Evolutionary conservation across 2,797 vertebrate species (phyloP), one percentile per base, ranked within the genome.

Genomic region (Calcarius lapponicus): DNA sequence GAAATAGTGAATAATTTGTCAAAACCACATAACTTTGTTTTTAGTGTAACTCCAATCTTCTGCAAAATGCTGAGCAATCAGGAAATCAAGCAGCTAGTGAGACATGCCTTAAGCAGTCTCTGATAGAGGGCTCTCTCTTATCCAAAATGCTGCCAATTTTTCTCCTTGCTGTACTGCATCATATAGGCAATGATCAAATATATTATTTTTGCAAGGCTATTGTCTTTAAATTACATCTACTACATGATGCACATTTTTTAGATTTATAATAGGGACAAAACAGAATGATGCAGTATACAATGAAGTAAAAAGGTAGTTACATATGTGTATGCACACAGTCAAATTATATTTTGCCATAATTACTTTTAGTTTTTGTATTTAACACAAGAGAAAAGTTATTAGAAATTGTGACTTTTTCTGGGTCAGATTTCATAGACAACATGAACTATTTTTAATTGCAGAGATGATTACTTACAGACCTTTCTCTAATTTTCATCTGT

Each of bases 1-100:
- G n/a, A 75, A 91, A 74, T 42, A 81, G 81, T 86, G 56, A 94
- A 69, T 72, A 88, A 66, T 86, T 92, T 91, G 75, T 79, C 79
- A 56, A 88, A 80, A 96, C 53, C 61, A 88, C 0, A 0, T 53
- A 94, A 85, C 42, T 87, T 95, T 91, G 73, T 81, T 96, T 96
- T 91, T 91, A 89, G 69, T 61, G 60, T 78, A 91, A 94, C 79
- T 91, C 51, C 40, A 74, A 38, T 70, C 76, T 93, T 88, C 85
- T 81, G 61, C 85, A 94, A 93, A 96, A 94, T 79, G 91, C 92
- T 93, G 87, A 93, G 91, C 85, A 93, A 95, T 86, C 87, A 93
- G 51, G 87, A 90, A 92, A 86, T 86, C 81, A 92, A 95, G 85
- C 48, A 88, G 87, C 60, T 53, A 88, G 79, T 69, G 62, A 93